Conservation (phyloP, 2,888 invertebrate species). For the Chymomyza fuscimana region DNA sequence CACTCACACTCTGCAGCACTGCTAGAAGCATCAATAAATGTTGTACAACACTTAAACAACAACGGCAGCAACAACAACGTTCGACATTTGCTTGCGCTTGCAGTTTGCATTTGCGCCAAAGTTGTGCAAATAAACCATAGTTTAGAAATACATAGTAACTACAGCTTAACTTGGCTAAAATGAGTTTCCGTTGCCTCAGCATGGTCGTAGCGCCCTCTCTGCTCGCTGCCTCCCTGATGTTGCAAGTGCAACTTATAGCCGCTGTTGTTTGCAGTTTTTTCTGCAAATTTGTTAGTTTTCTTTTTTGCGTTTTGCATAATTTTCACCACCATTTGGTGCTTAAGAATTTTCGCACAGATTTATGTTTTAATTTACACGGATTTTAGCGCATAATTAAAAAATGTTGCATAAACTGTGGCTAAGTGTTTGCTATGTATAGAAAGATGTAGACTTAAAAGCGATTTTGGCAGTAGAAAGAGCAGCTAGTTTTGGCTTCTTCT, state of each 20-base stretch:
- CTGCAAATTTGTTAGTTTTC: slow-evolving; percentile 23
- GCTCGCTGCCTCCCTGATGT: not conserved
- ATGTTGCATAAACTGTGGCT: not conserved
- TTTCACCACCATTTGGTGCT: slow-evolving; percentile 44
- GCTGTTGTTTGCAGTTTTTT: slow-evolving; percentile 38
- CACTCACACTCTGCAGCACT: slow-evolving; percentile 24
- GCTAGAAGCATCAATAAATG: slow-evolving; percentile 68
- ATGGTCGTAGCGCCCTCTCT: not conserved
- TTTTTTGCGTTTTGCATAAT: slow-evolving; percentile 48
- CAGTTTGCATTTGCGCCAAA: slow-evolving; percentile 14
- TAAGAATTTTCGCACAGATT: slow-evolving; percentile 48
- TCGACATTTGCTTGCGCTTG: slow-evolving; percentile 29
- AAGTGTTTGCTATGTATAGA: not conserved
- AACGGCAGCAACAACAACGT: slow-evolving; percentile 28
- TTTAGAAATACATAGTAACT: slow-evolving; percentile 61
- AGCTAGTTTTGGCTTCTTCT: not conserved
- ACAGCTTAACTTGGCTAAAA: slow-evolving; percentile 69
- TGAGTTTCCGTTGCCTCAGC: slow-evolving; percentile 48
- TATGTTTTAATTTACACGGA: slow-evolving; percentile 66
- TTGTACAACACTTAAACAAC: slow-evolving; percentile 45
- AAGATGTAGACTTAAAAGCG: not conserved
- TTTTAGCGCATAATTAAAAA: slow-evolving; percentile 63
- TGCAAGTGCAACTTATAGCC: slow-evolving; percentile 19
- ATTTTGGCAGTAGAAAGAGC: not conserved
- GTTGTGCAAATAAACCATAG: slow-evolving; percentile 57